Evolutionary conservation across 2,797 vertebrate species (phyloP).

Genomic region (Rhabdophis nuchalis): DNA sequence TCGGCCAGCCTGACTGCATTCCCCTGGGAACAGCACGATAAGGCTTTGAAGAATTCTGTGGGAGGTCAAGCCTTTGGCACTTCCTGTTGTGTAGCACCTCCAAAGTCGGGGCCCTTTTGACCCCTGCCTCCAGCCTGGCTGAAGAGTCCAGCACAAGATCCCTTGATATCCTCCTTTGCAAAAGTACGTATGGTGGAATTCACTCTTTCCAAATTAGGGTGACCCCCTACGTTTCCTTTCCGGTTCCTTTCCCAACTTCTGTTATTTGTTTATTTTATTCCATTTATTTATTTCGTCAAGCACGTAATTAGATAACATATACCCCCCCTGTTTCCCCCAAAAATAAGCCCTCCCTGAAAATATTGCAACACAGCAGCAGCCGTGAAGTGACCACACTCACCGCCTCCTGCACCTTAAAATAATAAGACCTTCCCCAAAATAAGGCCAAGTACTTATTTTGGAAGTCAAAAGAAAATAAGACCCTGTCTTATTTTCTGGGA

Average conservation of each 20-base stretch:
- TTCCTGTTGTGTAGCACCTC: neutral
- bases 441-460: too few species aligned
- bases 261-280: too few species aligned
- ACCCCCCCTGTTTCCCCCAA: too few species aligned
- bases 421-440: too few species aligned
- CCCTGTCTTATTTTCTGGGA: too few species aligned
- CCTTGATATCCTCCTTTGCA: neutral
- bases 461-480: too few species aligned
- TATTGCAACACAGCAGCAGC: too few species aligned
- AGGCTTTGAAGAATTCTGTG: neutral
- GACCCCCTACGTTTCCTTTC: neutral
- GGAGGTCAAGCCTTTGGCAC: neutral
- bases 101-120: neutral
- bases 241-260: neutral
- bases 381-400: too few species aligned
- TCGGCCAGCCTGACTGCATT: neutral
- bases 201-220: neutral
- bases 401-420: too few species aligned
- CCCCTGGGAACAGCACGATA: neutral
- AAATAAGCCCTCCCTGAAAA: too few species aligned
- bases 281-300: too few species aligned
- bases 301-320: too few species aligned
- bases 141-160: neutral
- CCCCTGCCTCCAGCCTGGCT: neutral
- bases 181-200: neutral